Conservation (phyloP, 2,888 invertebrate genomes). For the Spodoptera picta region DNA sequence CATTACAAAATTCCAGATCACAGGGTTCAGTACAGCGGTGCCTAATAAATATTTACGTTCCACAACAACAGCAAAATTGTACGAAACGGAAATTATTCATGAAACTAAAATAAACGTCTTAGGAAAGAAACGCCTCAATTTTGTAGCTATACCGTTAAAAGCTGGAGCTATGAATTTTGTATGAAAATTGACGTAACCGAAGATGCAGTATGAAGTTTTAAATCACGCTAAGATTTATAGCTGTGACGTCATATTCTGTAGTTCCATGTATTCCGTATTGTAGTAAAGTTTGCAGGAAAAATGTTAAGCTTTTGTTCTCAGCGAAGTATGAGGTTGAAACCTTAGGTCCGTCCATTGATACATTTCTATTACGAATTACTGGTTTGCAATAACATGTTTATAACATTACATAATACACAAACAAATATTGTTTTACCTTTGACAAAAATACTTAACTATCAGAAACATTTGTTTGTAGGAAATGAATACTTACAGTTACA, state of each 20-base stretch:
- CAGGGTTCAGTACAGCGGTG: constrained; percentile 38
- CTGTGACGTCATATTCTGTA: constrained; percentile 58
- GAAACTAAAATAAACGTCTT: constrained; percentile 50
- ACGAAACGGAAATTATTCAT: constrained; percentile 55
- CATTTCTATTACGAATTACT: neutral
- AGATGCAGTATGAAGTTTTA: constrained; percentile 68
- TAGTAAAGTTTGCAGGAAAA: constrained; percentile 59
- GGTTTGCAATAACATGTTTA: too few species aligned
- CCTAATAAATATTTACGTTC: constrained; percentile 60
- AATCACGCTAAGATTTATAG: constrained; percentile 65
- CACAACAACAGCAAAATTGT: constrained; percentile 44
- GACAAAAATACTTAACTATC: too few species aligned
- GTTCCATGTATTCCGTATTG: constrained; percentile 59
- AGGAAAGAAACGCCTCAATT: constrained; percentile 52
- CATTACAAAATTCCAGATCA: constrained; percentile 50
- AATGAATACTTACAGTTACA: too few species aligned
- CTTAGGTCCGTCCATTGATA: constrained; percentile 4
- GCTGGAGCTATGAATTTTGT: constrained; percentile 67
- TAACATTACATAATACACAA: too few species aligned
- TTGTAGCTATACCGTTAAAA: constrained; percentile 55
- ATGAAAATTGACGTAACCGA: constrained; percentile 68
- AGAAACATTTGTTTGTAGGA: too few species aligned
- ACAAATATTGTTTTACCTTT: too few species aligned
- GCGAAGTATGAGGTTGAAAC: constrained; percentile 19
- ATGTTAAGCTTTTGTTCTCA: constrained; percentile 53